Percentiles rank a stretch among this genome's conserved stretches.
phyloP scores from a whole-genome alignment of 2,888 invertebrate genomes.

The Hirtodrosophila cameraria region DNA sequence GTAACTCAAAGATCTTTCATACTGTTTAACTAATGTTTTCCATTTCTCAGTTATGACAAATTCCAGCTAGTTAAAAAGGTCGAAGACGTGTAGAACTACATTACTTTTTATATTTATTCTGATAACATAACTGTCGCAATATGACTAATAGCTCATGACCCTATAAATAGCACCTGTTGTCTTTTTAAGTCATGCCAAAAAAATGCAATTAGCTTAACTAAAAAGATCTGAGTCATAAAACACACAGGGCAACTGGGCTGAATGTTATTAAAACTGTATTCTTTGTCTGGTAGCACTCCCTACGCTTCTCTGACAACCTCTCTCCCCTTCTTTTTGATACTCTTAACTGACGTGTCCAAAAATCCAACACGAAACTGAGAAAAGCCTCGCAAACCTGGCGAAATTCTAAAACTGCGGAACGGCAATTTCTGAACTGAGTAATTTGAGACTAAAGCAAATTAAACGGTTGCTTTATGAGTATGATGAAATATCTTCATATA shows the following conservation, averaged over 20 bases:
- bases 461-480: conserved; percentile 20
- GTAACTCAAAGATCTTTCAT: no score
- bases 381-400: conserved; percentile 22
- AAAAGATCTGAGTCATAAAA: conserved; percentile 41
- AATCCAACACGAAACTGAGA: conserved; percentile 33
- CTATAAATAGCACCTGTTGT: conserved; percentile 26
- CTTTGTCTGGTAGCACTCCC: not conserved
- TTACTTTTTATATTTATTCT: not conserved
- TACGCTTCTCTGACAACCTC: not conserved
- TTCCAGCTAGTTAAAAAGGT: conserved; percentile 4
- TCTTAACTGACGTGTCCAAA: conserved; percentile 11
- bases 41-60: no score
- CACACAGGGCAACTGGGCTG: conserved; percentile 3
- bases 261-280: not conserved
- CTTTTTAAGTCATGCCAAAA: conserved; percentile 26
- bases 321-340: not conserved
- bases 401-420: conserved; percentile 27
- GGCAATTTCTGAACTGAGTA: conserved; percentile 17
- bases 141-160: conserved; percentile 30
- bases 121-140: conserved; percentile 1
- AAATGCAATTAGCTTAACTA: conserved; percentile 44
- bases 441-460: conserved; percentile 1
- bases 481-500: conserved; percentile 35
- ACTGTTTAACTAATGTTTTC: no score
- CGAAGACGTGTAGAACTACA: conserved; percentile 3